Evolutionary conservation across 1,140 invertebrate species (phyloP).

Genomic region (Drosophila simulans): DNA sequence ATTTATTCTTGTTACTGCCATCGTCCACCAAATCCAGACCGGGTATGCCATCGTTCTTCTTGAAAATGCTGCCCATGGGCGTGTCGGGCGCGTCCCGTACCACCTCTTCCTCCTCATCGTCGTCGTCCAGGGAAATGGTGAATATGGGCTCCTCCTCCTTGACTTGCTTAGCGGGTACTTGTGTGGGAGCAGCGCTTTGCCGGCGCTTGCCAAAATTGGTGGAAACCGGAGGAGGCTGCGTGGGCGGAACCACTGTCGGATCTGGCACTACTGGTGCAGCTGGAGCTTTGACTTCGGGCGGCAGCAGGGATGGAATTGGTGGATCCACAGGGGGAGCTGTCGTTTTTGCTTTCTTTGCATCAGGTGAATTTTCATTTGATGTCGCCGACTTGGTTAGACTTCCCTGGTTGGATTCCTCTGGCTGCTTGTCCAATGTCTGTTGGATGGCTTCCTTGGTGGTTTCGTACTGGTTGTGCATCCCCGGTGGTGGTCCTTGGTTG

Average conservation of each 20-base stretch:
- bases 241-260: background rate
- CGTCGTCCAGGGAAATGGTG: constrained; percentile 65
- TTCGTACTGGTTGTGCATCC: constrained; percentile 1
- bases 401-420: background rate
- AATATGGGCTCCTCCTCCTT: constrained; percentile 47
- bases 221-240: background rate
- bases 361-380: background rate
- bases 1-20: constrained; percentile 40
- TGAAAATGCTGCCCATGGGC: constrained; percentile 73
- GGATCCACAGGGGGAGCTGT: constrained; percentile 7
- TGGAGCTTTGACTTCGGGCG: background rate
- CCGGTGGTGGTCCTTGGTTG: background rate
- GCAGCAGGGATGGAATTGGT: background rate
- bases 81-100: constrained; percentile 1
- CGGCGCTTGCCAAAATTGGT: constrained; percentile 47
- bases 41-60: constrained; percentile 86
- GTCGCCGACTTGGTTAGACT: background rate
- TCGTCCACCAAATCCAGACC: constrained; percentile 87
- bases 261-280: background rate
- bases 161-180: constrained; percentile 36
- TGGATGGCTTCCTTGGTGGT: background rate
- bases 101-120: constrained; percentile 29
- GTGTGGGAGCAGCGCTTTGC: background rate
- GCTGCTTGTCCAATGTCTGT: background rate
- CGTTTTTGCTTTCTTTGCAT: background rate